phyloP scores from a whole-genome alignment of 2,888 invertebrate species.

The Oscheius sp. region DNA sequence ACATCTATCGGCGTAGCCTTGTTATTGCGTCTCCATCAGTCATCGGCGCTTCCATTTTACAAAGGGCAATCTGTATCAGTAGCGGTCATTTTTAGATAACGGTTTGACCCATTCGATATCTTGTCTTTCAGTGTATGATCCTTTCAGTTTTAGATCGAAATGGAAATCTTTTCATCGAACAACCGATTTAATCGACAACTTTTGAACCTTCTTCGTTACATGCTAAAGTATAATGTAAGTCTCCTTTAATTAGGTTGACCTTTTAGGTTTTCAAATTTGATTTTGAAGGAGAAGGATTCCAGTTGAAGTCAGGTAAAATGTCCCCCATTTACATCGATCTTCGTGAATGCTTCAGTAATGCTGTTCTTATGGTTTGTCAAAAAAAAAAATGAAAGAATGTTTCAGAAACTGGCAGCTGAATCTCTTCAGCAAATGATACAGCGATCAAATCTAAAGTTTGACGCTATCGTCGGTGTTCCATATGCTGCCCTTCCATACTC shows the following conservation, averaged over 20 bases:
- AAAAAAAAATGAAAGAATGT: background rate
- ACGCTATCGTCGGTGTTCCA: conserved; percentile 76
- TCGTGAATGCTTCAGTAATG: conserved; percentile 88
- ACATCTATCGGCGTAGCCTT: too few relatives aligned
- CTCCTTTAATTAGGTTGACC: background rate
- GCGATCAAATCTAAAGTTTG: conserved; percentile 50
- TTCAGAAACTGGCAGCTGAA: conserved; percentile 42
- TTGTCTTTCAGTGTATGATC: background rate
- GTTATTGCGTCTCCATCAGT: too few relatives aligned
- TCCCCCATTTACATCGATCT: conserved; percentile 96
- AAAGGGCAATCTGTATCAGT: background rate
- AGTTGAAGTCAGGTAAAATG: conserved; percentile 87
- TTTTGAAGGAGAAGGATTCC: conserved; percentile 80
- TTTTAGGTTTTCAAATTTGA: conserved; percentile 83
- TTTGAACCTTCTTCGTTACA: conserved; percentile 42
- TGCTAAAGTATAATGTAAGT: conserved; percentile 34
- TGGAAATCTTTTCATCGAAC: conserved; percentile 36
- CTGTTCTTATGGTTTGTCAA: conserved; percentile 81
- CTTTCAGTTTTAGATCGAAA: conserved; percentile 28
- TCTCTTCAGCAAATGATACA: conserved; percentile 74
- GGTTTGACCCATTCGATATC: too few relatives aligned
- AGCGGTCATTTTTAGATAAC: conserved; percentile 1
- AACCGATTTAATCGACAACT: conserved; percentile 35
- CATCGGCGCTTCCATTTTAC: too few relatives aligned
- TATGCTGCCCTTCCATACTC: conserved; percentile 96